Percentiles rank a stretch among this genome's conserved stretches.
Evolutionary conservation across 2,888 invertebrate species (phyloP).

Genomic region (Brenthis ino): DNA sequence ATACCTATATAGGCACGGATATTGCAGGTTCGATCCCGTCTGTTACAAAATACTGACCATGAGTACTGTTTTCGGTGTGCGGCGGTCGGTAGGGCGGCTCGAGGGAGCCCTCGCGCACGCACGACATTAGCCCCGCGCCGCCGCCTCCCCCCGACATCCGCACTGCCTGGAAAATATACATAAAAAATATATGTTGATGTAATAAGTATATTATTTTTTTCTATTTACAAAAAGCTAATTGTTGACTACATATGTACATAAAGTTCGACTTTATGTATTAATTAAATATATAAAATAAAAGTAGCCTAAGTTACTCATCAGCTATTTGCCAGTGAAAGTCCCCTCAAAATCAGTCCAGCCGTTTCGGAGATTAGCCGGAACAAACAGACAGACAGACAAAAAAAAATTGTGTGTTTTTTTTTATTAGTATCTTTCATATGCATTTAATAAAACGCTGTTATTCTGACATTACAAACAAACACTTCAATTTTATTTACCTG

Average conservation of each 20-base stretch:
- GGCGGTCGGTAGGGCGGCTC: constrained; percentile 85
- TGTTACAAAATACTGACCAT: constrained; percentile 27
- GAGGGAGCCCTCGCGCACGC: constrained; percentile 84
- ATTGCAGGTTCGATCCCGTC: neutral
- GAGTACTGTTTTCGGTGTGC: constrained; percentile 67
- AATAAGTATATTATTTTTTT: neutral
- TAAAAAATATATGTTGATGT: neutral
- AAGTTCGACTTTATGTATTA: neutral
- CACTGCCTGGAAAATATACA: constrained; percentile 54
- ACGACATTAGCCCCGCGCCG: constrained; percentile 85
- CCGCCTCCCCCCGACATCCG: constrained; percentile 80
- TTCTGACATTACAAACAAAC: neutral
- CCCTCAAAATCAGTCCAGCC: no score
- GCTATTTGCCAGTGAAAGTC: no score
- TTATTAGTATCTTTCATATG: no score
- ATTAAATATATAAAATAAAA: no score
- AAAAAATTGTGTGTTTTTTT: no score
- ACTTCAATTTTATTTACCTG: no score
- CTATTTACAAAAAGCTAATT: no score
- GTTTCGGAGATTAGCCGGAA: no score
- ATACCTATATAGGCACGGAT: no score
- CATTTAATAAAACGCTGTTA: neutral
- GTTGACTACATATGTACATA: no score
- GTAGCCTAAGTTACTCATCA: no score
- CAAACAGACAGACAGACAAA: no score